Evolutionary conservation across 2,113 vertebrate genomes (phyloP), one percentile per base, ranked within the genome.

Genomic region (Colaptes auratus): DNA sequence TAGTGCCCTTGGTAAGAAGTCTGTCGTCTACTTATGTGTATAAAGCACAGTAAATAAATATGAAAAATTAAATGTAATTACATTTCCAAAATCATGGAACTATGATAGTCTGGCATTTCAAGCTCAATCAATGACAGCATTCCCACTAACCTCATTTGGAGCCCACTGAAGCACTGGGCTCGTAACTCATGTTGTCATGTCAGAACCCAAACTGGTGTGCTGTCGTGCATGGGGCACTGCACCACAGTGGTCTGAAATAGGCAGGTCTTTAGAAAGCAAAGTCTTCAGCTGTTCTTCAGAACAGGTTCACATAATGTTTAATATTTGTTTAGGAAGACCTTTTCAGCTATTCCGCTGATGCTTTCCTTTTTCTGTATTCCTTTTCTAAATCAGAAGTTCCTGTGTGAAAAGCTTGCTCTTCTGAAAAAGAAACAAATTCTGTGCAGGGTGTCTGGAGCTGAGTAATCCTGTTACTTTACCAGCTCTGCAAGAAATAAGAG

Each of bases 11-110:
- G 76, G 16, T 94, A 88, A 82, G 76, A 95, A 61, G 82, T 81
- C 91, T 90, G 88, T 95, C 69, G 44, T 94, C 91, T 78, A 46
- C 70, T 95, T 95, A 88, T 70, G 93, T 90, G 92, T 90, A 86
- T 94, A 93, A 95, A 94, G 76, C 53, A 84, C 86, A 96, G 95
- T 92, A 91, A 93, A 96, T 96, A 95, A 81, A 94, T 95, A 94
- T 70, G 89, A 95, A 94, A 95, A 96, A 95, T 93, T 95, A 93
- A 96, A 90, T 63, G 35, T 95, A 95, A 96, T 94, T 90, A 95
- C 72, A 96, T 96, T 92, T 95, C 90, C 61, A 50, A 91, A 94
- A 95, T 90, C 94, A 69, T 44, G 44, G 91, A 58, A 95, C 94
- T 90, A 69, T 21, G 94, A 78, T 94, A 94, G 88, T 88, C 93